Percentiles rank a stretch among this genome's conserved stretches.
phyloP scores from a whole-genome alignment of 2,888 invertebrate genomes.

The Epinotia demarniana region DNA sequence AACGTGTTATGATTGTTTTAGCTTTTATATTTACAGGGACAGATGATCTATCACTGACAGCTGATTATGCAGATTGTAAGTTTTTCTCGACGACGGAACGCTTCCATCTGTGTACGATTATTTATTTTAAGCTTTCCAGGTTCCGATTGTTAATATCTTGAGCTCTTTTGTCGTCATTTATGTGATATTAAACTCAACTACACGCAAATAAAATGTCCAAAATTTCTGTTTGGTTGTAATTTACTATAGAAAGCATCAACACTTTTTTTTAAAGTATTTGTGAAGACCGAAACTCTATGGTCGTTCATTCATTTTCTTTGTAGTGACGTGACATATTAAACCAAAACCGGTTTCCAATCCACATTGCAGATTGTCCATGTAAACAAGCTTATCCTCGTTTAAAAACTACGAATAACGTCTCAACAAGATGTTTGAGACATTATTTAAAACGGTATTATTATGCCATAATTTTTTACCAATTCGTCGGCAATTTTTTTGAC shows the following conservation, averaged over 20 bases:
- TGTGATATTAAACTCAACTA: slow-evolving; percentile 72
- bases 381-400: slow-evolving; percentile 16
- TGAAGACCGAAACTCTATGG: slow-evolving; percentile 64
- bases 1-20: slow-evolving; percentile 81
- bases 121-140: slow-evolving; percentile 65
- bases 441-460: background rate
- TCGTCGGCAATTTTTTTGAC: background rate
- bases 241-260: slow-evolving; percentile 85
- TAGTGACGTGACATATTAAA: slow-evolving; percentile 55
- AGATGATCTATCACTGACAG: slow-evolving; percentile 85
- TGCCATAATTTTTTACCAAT: background rate
- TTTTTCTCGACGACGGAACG: slow-evolving; percentile 81
- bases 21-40: slow-evolving; percentile 84
- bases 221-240: slow-evolving; percentile 83
- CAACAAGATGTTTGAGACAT: background rate
- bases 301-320: slow-evolving; percentile 61
- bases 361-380: slow-evolving; percentile 24
- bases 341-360: slow-evolving; percentile 43
- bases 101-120: slow-evolving; percentile 76
- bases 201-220: slow-evolving; percentile 78
- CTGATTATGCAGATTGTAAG: slow-evolving; percentile 85
- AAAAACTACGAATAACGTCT: slow-evolving; percentile 18
- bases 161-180: slow-evolving; percentile 70
- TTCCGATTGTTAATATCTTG: slow-evolving; percentile 63
- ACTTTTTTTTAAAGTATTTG: slow-evolving; percentile 81